A percentile compares a stretch with the other conserved stretches of the same genome.
phyloP scores from a whole-genome alignment of 2,113 vertebrate genomes.

The Caranx ignobilis region DNA sequence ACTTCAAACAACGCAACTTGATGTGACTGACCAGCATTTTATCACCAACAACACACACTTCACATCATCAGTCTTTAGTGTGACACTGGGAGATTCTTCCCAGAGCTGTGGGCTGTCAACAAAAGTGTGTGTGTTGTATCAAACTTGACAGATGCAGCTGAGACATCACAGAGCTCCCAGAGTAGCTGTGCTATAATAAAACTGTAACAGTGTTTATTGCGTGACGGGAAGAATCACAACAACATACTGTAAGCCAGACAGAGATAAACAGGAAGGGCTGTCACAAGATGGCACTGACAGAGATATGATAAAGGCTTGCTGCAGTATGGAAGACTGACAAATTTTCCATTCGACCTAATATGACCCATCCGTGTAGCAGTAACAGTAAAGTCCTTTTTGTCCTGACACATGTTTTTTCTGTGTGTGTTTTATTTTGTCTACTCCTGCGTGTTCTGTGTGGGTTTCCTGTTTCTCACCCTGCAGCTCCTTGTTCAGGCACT shows the following conservation, averaged over 20 bases:
- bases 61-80: not conserved
- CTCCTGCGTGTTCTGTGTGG: conserved; percentile 11
- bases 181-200: not conserved
- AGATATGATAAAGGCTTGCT: not conserved
- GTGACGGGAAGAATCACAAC: not conserved
- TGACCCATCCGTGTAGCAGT: not conserved
- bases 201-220: not conserved
- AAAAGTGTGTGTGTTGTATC: not conserved
- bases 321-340: not conserved
- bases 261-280: not conserved
- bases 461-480: conserved; percentile 88
- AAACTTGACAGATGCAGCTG: not conserved
- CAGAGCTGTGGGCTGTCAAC: not conserved
- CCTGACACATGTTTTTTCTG: not conserved
- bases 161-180: not conserved
- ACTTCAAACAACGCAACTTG: no score
- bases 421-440: not conserved
- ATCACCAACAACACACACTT: not conserved
- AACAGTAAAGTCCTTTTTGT: not conserved
- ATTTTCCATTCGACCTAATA: not conserved
- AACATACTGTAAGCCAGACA: not conserved
- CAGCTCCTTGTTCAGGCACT: conserved; percentile 96
- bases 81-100: not conserved
- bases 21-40: not conserved
- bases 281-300: not conserved